Evolutionary conservation across 1,140 invertebrate genomes (phyloP).

Genomic region (Pachyrhynchus sulphureomaculatus): DNA sequence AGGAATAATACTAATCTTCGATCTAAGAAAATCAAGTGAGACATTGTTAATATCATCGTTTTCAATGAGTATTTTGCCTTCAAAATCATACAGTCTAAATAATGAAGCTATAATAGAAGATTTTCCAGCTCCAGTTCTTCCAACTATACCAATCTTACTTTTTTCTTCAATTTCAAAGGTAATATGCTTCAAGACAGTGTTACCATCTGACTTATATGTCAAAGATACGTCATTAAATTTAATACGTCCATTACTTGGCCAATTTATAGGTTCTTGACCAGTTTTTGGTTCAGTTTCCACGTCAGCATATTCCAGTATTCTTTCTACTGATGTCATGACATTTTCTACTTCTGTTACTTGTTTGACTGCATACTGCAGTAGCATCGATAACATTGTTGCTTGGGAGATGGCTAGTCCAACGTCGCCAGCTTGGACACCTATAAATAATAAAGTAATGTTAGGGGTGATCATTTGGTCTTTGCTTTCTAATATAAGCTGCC

Average conservation of each 20-base stretch:
- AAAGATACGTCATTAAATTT: constrained; percentile 67
- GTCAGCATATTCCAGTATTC: constrained; percentile 67
- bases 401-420: constrained; percentile 64
- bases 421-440: constrained; percentile 55
- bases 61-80: constrained; percentile 62
- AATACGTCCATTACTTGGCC: constrained; percentile 72
- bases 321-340: constrained; percentile 77
- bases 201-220: constrained; percentile 58
- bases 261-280: constrained; percentile 54
- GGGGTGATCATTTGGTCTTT: constrained; percentile 59
- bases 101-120: constrained; percentile 73
- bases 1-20: too few species aligned
- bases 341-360: constrained; percentile 68
- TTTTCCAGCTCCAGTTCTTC: constrained; percentile 82
- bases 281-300: constrained; percentile 52
- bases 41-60: constrained; percentile 54
- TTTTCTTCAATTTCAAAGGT: constrained; percentile 61
- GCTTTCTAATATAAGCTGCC: too few species aligned
- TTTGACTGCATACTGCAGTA: constrained; percentile 64
- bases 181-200: constrained; percentile 71
- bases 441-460: constrained; percentile 55
- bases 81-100: constrained; percentile 60
- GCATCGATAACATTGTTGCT: constrained; percentile 59
- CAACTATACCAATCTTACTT: constrained; percentile 75
- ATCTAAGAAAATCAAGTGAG: not conserved